Percentiles rank a stretch among this genome's conserved stretches.
phyloP scores from a whole-genome alignment of 1,140 invertebrate species.

The Hirudo medicinalis region DNA sequence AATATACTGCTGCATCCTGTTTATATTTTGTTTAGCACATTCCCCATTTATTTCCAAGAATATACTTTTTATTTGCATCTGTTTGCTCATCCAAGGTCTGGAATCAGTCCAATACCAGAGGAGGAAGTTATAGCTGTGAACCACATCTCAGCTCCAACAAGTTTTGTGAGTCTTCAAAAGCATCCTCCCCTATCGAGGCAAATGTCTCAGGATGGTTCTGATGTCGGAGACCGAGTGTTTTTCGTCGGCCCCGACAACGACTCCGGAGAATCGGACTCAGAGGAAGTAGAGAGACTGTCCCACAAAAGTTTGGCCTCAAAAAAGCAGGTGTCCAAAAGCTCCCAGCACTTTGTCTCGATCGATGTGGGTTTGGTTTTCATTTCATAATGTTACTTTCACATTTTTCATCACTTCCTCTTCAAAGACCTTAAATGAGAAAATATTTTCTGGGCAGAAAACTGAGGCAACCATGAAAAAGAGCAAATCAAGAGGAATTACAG shows the following conservation, averaged over 20 bases:
- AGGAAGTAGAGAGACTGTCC: conserved; percentile 16
- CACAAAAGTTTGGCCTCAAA: background rate
- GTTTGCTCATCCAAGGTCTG: too few species aligned
- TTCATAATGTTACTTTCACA: too few species aligned
- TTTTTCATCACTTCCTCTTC: too few species aligned
- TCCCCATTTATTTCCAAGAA: too few species aligned
- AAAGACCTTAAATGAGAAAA: too few species aligned
- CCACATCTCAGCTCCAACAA: background rate
- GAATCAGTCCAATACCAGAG: conserved; percentile 17
- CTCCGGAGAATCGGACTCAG: conserved; percentile 15
- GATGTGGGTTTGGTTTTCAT: background rate
- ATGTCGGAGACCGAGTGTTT: conserved; percentile 11
- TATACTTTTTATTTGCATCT: too few species aligned
- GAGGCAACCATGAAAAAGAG: too few species aligned
- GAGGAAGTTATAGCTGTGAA: background rate
- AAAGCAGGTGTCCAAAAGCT: background rate
- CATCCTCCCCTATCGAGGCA: background rate
- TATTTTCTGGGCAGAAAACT: too few species aligned
- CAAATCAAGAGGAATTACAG: too few species aligned
- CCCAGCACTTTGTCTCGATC: background rate
- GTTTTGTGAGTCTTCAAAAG: background rate
- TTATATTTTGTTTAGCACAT: too few species aligned
- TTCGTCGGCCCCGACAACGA: conserved; percentile 17
- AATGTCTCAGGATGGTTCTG: conserved; percentile 8
- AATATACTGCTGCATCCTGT: too few species aligned